These are phyloP conservation scores for Cheilinus undulatus DNA, from an alignment of 2,113 vertebrate genomes.

Conservation along the genomic window DNA sequence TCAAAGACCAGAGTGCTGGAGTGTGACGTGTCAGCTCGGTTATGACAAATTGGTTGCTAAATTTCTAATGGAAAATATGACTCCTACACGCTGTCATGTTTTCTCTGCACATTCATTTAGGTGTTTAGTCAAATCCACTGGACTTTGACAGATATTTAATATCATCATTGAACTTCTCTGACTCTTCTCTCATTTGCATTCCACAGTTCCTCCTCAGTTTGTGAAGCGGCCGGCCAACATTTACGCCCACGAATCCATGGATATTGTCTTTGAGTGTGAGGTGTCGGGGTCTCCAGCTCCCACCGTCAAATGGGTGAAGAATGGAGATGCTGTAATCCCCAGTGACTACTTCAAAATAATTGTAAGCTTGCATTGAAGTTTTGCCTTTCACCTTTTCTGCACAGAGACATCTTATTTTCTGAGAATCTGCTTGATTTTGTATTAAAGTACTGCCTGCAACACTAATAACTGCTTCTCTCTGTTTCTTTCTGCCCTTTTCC, in stretches of 20 bases:
- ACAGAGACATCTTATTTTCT: not conserved
- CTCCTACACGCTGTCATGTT: not conserved
- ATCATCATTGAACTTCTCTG: not conserved
- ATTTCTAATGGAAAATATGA: not conserved
- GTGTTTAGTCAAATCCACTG: not conserved
- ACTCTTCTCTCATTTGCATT: slow-evolving; percentile 36
- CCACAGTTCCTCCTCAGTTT: slow-evolving; percentile 89
- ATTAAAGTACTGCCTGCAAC: not conserved
- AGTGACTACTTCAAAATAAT: slow-evolving; percentile 99
- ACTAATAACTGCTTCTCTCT: not conserved
- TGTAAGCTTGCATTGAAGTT: slow-evolving; percentile 80
- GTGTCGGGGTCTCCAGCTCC: slow-evolving; percentile 91
- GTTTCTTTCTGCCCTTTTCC: not conserved
- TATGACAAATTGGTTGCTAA: slow-evolving; percentile 33
- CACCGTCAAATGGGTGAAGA: slow-evolving; percentile 97
- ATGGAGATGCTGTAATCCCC: slow-evolving; percentile 96
- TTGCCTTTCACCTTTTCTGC: not conserved
- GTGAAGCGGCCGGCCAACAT: slow-evolving; percentile 88
- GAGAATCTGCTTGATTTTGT: not conserved
- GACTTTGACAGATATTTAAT: too few relatives aligned
- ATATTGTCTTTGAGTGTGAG: slow-evolving; percentile 96
- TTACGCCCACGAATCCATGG: slow-evolving; percentile 96
- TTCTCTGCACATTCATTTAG: not conserved
- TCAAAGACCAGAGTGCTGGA: not conserved
- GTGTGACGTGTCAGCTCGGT: slow-evolving; percentile 15